These are phyloP conservation scores for Eidolon helvum DNA, from an alignment of 2,113 vertebrate genomes.

Conservation along the genomic window DNA sequence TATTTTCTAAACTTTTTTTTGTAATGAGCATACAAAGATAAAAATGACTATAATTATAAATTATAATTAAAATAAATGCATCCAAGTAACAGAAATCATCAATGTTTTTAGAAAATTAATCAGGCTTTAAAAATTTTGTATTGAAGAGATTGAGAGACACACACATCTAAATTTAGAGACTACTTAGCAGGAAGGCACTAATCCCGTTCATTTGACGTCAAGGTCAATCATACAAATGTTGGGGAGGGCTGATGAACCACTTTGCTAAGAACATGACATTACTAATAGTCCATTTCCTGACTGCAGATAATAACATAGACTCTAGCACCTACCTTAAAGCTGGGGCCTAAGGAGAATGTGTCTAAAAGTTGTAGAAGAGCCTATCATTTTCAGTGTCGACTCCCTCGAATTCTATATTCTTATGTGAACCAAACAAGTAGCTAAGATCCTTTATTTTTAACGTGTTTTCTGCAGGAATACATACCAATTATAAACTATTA, in stretches of 20 bases:
- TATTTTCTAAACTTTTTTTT: slow-evolving; percentile 14
- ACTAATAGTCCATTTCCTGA: not conserved
- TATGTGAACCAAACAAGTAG: not conserved
- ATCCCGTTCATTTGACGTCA: not conserved
- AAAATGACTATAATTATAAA: not conserved
- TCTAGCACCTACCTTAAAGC: not conserved
- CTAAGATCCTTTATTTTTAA: not conserved
- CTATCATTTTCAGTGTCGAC: not conserved
- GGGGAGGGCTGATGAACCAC: not conserved
- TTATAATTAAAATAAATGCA: not conserved
- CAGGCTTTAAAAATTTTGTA: not conserved
- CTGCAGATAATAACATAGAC: not conserved
- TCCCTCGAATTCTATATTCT: not conserved
- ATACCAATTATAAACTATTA: not conserved
- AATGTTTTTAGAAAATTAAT: not conserved
- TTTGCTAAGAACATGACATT: not conserved
- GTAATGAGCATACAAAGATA: not conserved
- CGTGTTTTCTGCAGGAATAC: not conserved
- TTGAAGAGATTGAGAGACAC: not conserved
- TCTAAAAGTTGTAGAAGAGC: not conserved
- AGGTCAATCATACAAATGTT: not conserved
- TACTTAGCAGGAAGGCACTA: not conserved
- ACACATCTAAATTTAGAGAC: not conserved
- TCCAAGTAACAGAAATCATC: not conserved
- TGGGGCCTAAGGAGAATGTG: not conserved